Base-by-base conservation (phyloP, 2,797 vertebrate species). In the Hapalemur alaotrensis region DNA sequence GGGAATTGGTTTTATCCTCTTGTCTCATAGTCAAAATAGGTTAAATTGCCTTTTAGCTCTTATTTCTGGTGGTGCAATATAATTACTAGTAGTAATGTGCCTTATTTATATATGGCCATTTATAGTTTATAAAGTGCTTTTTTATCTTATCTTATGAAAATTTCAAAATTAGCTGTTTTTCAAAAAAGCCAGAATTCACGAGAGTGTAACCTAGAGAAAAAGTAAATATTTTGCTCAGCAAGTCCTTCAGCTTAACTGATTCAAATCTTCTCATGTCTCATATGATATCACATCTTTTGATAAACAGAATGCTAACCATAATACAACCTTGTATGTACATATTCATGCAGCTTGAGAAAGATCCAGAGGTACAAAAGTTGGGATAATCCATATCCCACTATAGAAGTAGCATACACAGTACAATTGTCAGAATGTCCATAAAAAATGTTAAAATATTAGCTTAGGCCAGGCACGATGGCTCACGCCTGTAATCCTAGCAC, bases 171-270 rank as follows among this genome's bases (percentile, higher is more conserved):
- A 81, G 11, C 1, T 65, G n/a, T 65, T 54, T 63, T 61, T 63
- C 89, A 46, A 59, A 54, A 96, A 96, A 90, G 15, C 7, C 43
- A 91, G 35, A 96, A 63, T 93, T 96, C 67, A 88, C 2, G 81
- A 78, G 13, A 82, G 13, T 90, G 2, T 69, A 85, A 82, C 30
- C 32, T 23, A 76, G 14, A 50, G 28, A 89, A 90, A 43, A 82
- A n/a, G 15, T 76, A 57, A 83, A 78, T 96, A 73, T 86, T 96
- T 93, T 94, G 13, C 70, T 73, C 23, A 43, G 48, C 69, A 79
- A 57, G 28, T 38, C 54, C 75, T 86, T 95, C 13, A 70, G 4
- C 76, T 86, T 82, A 59, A 72, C 59, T 78, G 52, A 76, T 14
- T 89, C 41, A 69, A 15, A 23, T 75, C 13, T 91, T 95, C 65